Evolutionary conservation across 2,797 vertebrate species (phyloP).

Genomic region (Lacerta agilis): DNA sequence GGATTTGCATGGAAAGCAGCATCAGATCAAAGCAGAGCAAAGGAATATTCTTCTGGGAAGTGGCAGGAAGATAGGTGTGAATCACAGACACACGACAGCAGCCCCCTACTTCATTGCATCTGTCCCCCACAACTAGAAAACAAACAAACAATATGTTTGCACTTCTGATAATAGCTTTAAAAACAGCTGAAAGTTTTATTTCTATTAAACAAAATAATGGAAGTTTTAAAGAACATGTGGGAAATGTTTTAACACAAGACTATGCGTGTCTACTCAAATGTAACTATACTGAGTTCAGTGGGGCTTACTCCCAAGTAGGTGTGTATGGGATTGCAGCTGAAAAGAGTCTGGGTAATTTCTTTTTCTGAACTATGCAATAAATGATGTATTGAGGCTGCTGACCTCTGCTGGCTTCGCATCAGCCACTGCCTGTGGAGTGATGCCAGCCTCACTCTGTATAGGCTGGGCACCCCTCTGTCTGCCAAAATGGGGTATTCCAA

Average conservation of each 20-base stretch:
- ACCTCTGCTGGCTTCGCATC: too few relatives aligned
- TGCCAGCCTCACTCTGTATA: too few relatives aligned
- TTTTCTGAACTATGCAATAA: neutral
- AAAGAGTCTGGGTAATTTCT: neutral
- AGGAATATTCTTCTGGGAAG: neutral
- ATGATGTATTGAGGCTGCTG: neutral
- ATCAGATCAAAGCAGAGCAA: neutral
- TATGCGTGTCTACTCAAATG: neutral
- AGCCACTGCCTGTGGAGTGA: too few relatives aligned
- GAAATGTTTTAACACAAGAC: neutral
- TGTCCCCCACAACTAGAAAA: neutral
- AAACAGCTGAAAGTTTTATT: neutral
- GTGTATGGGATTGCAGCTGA: neutral
- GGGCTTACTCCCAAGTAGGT: neutral
- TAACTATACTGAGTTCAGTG: neutral
- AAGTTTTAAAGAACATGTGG: neutral
- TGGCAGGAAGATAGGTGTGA: too few relatives aligned
- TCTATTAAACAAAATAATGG: too few relatives aligned
- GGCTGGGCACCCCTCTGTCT: too few relatives aligned
- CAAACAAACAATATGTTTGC: neutral
- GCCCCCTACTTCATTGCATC: neutral
- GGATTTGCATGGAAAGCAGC: constrained; percentile 28
- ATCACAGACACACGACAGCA: neutral
- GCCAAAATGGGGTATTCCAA: neutral
- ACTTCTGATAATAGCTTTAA: neutral